Conservation (phyloP, 2,113 vertebrate genomes). For the Amblyornis subalaris region DNA sequence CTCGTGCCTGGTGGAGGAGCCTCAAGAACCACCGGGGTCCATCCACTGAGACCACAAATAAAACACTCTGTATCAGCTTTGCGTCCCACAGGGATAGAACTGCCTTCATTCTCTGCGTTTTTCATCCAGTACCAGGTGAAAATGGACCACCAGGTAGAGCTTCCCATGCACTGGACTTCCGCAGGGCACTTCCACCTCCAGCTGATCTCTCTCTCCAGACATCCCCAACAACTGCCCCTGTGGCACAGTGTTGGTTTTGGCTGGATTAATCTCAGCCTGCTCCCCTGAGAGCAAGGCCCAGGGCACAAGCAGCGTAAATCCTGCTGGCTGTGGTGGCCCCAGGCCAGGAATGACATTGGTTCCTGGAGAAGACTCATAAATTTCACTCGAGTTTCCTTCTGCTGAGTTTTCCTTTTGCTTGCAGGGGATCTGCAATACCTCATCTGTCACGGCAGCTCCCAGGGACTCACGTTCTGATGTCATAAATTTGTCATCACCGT, state of each 20-base stretch:
- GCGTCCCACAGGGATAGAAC: background rate
- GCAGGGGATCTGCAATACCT: background rate
- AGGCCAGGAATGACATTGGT: background rate
- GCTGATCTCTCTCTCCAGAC: background rate
- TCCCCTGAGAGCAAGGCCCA: background rate
- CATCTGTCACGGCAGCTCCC: background rate
- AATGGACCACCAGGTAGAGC: background rate
- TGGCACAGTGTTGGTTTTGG: accelerated
- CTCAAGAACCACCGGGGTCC: background rate
- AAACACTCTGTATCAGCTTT: background rate
- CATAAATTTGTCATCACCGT: background rate
- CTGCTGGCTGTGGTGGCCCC: background rate
- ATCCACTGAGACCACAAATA: accelerated
- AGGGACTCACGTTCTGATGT: accelerated
- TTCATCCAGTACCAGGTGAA: background rate
- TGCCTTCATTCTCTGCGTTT: background rate
- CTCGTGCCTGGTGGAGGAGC: background rate
- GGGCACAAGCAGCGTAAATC: background rate
- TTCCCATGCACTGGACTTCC: background rate
- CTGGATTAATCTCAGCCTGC: background rate
- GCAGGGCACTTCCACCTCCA: background rate
- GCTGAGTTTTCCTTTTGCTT: background rate
- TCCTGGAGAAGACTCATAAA: background rate
- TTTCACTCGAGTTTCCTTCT: background rate
- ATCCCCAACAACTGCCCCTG: background rate